These are phyloP conservation scores for Holothuria scabra DNA, from an alignment of 53 echinoderm and acorn worm genomes.

Conservation along the genomic window DNA sequence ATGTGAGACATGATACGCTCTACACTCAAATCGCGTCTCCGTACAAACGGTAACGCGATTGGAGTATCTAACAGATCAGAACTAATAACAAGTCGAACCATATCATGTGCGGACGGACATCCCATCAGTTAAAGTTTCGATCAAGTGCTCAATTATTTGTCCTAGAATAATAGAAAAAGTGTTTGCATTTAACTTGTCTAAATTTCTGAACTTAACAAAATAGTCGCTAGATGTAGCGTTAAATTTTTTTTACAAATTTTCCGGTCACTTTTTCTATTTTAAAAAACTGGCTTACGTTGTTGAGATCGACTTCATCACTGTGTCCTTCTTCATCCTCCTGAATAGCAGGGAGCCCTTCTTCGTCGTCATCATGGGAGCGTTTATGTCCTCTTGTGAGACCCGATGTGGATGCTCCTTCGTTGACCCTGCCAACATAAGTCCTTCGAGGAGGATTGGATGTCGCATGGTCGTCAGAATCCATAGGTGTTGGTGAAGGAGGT, in stretches of 20 bases:
- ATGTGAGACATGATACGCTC: not conserved
- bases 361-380: too few relatives aligned
- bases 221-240: constrained; percentile 8
- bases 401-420: too few relatives aligned
- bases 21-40: constrained; percentile 1
- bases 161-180: not conserved
- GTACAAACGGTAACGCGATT: constrained; percentile 11
- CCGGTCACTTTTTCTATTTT: not conserved
- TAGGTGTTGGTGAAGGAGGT: too few relatives aligned
- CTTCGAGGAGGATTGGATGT: too few relatives aligned
- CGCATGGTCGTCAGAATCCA: too few relatives aligned
- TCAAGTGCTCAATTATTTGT: not conserved
- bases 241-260: constrained; percentile 40
- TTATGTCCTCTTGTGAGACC: too few relatives aligned
- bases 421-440: too few relatives aligned
- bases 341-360: too few relatives aligned
- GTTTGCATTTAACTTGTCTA: not conserved
- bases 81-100: not conserved
- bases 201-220: not conserved
- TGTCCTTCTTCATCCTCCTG: too few relatives aligned
- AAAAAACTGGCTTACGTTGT: too few relatives aligned
- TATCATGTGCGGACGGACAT: not conserved
- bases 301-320: too few relatives aligned
- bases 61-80: constrained; percentile 23
- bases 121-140: not conserved